phyloP scores from a whole-genome alignment of 2,113 vertebrate genomes.

The Myrmecophaga tridactyla region DNA sequence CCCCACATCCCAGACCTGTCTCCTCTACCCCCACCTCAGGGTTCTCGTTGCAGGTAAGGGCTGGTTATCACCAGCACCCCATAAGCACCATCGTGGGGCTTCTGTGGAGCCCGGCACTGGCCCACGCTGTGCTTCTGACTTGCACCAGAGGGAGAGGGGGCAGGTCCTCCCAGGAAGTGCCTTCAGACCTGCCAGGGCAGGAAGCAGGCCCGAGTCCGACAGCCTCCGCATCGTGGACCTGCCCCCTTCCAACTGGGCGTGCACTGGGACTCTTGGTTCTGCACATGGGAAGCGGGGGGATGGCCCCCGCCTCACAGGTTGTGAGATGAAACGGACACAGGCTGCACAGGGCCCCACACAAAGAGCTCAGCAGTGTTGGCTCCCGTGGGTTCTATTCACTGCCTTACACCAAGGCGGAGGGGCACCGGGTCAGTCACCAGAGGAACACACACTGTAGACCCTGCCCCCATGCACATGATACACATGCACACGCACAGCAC shows the following conservation, averaged over 20 bases:
- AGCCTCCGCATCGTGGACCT: background rate
- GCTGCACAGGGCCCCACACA: background rate
- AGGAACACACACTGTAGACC: background rate
- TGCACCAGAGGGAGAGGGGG: no score
- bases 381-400: background rate
- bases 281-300: background rate
- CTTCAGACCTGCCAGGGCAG: no score
- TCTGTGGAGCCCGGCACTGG: no score
- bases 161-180: no score
- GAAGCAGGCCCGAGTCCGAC: no score
- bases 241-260: background rate
- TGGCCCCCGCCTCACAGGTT: background rate
- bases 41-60: no score
- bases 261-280: no score
- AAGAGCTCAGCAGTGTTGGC: background rate
- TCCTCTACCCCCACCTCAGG: no score
- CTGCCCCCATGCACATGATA: background rate
- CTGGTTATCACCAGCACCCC: no score
- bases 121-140: no score
- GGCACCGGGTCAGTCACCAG: background rate
- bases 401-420: background rate
- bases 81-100: no score
- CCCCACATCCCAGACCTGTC: no score
- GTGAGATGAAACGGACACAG: background rate
- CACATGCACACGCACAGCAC: background rate